Percentiles rank a stretch among this genome's conserved stretches.
These are phyloP conservation scores for Acronicta aceris DNA, from an alignment of 2,888 invertebrate species.

Conservation along the genomic window DNA sequence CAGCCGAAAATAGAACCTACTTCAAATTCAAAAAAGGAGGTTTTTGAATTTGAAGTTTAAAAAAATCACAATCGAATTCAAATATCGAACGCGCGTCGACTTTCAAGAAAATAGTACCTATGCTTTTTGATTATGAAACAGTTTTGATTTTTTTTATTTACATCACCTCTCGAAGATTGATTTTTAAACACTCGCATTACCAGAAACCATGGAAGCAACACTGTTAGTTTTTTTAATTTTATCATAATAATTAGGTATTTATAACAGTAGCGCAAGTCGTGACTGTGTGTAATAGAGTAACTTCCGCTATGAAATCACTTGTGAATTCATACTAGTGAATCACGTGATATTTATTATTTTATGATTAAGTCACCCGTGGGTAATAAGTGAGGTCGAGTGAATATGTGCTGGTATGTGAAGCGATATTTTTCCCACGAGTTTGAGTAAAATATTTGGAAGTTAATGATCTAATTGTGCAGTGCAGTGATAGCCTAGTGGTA, in stretches of 20 bases:
- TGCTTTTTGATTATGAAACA: too few species aligned
- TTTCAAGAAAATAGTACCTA: too few species aligned
- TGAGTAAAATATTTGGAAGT: conserved; percentile 26
- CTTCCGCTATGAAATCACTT: conserved; percentile 68
- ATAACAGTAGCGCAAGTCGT: conserved; percentile 62
- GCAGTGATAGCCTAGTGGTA: too few species aligned
- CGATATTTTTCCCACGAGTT: conserved; percentile 43
- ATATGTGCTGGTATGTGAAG: conserved; percentile 16
- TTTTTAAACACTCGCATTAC: too few species aligned
- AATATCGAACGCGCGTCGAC: too few species aligned
- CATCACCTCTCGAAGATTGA: too few species aligned
- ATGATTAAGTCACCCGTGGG: conserved; percentile 59
- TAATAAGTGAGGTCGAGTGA: conserved; percentile 54
- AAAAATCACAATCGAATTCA: too few species aligned
- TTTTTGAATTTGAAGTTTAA: too few species aligned
- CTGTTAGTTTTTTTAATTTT: not conserved
- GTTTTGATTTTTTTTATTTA: too few species aligned
- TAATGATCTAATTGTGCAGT: conserved; percentile 42
- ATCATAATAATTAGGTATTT: conserved; percentile 33
- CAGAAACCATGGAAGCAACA: not conserved
- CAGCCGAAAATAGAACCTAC: too few species aligned
- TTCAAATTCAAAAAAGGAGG: too few species aligned
- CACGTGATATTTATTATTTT: conserved; percentile 61
- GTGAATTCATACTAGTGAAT: conserved; percentile 59
- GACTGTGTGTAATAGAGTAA: conserved; percentile 59